phyloP scores from a whole-genome alignment of 2,888 invertebrate species.

The Heteropelma amictum region DNA sequence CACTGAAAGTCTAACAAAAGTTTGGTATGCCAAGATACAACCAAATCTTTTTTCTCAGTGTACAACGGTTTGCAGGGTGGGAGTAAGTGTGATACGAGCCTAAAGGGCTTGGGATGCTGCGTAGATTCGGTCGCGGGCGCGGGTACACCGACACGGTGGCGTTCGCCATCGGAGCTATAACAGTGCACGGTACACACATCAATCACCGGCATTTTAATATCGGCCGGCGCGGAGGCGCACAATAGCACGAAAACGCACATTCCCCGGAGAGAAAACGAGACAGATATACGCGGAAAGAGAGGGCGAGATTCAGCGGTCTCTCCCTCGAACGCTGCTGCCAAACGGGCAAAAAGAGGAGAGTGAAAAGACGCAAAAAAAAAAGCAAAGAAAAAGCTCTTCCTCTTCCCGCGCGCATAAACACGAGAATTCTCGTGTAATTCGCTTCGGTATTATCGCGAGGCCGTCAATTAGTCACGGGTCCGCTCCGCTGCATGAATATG shows the following conservation, averaged over 20 bases:
- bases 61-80: too few relatives aligned
- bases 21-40: too few relatives aligned
- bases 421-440: conserved; percentile 75
- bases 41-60: too few relatives aligned
- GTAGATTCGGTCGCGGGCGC: too few relatives aligned
- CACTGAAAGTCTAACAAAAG: too few relatives aligned
- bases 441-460: conserved; percentile 31
- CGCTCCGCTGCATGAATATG: not conserved
- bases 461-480: conserved; percentile 3
- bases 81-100: too few relatives aligned
- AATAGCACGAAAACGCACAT: conserved; percentile 72
- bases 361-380: not conserved
- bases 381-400: conserved; percentile 21
- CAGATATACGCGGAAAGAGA: not conserved
- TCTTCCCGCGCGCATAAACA: conserved; percentile 64
- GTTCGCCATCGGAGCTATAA: conserved; percentile 56
- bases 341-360: not conserved
- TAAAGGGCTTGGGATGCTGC: too few relatives aligned
- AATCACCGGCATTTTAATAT: conserved; percentile 78
- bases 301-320: too few relatives aligned
- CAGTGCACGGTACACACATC: conserved; percentile 77
- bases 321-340: too few relatives aligned
- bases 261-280: conserved; percentile 47
- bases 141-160: conserved; percentile 63
- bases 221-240: conserved; percentile 73